Base-by-base conservation (phyloP, 2,888 invertebrate species). In the Meliscaeva auricollis region DNA sequence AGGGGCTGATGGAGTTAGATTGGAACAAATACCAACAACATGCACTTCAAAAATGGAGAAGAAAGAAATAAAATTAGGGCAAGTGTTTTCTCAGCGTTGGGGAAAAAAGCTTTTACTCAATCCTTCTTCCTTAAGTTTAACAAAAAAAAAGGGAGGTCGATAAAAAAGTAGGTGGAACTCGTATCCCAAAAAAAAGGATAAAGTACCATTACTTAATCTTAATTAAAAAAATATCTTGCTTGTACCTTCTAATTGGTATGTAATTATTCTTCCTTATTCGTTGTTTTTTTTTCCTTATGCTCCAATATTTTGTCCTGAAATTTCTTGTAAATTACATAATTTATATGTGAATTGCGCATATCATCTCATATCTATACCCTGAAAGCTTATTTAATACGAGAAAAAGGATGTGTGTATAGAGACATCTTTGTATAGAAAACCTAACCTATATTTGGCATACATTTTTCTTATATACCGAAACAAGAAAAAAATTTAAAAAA, bases 391-490 rank as follows among this genome's bases (percentile, higher is more conserved):
- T 54, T 48, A 72, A 60, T 35, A 35, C 0, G 32, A 48, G 11
- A 75, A 69, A 17, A 44, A 56, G 54, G 60, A 66, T 66, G 26
- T 68, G 17, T 26, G n/a, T 11, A 20, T 15, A 17, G 7, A 22
- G 22, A 26, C 2, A 32, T 64, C 30, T 62, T 38, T 15, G 52
- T 58, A 17, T 72, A 64, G 15, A 64, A 68, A n/a, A 75, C 68
- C 54, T 85, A 85, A 85, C 85, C 85, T 81, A 81, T 85, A 81
- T 85, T 76, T 72, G 52, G 52, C 48, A 60, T 13, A 20, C 52
- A 48, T 66, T 70, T 72, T 48, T 3, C 35, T n/a, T 62, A 68
- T 15, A 26, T 54, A 54, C 15, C 8, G 13, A 22, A 41, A 3
- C 3, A 6, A 60, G 13, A 2, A 62, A 60, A 1, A 6, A 11